Conservation (phyloP, 2,113 vertebrate species). For the Drymodes brunneopygia region DNA sequence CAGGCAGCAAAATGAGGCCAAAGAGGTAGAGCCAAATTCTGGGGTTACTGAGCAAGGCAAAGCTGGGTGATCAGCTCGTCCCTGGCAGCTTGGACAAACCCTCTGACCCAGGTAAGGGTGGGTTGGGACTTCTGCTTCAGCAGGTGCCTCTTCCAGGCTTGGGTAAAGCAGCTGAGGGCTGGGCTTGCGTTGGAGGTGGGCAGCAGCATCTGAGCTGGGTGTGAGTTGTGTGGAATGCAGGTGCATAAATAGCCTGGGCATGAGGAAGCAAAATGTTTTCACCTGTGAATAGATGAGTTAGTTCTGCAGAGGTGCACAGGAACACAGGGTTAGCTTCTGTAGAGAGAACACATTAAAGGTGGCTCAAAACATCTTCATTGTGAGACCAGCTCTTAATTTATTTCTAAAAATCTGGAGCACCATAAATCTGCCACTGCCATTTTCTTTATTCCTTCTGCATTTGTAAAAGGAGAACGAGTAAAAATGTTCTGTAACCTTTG, state of each 20-base stretch:
- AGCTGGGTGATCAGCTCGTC: background rate
- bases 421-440: background rate
- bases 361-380: background rate
- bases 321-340: background rate
- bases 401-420: background rate
- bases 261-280: slow-evolving; percentile 29
- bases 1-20: background rate
- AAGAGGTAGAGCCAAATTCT: background rate
- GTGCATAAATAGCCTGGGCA: slow-evolving; percentile 24
- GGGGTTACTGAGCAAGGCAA: background rate
- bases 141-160: background rate
- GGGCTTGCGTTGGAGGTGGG: background rate
- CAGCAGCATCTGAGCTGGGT: background rate
- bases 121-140: background rate
- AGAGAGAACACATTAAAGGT: background rate
- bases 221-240: background rate
- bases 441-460: background rate
- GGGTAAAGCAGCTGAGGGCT: background rate
- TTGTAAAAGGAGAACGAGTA: background rate
- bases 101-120: background rate
- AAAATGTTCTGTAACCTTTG: background rate
- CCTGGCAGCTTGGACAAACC: background rate
- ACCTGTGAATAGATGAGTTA: background rate
- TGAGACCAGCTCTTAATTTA: background rate
- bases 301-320: background rate